Conservation (phyloP, 2,888 invertebrate species). For the Folsomia manolachei region DNA sequence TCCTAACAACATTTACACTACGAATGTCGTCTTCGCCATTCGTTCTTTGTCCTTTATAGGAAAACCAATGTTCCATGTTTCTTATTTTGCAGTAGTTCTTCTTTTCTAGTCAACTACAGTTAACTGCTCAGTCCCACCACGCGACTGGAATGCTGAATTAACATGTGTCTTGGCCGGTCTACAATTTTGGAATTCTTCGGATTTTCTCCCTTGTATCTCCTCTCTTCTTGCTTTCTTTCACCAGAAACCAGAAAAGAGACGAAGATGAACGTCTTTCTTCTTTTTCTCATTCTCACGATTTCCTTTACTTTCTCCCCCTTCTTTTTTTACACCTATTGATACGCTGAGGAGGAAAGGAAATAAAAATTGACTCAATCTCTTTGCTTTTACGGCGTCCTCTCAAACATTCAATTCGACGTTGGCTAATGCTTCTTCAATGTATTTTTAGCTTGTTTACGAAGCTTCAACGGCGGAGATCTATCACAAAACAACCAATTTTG, state of each 20-base stretch:
- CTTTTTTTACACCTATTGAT: neutral
- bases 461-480: neutral
- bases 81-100: neutral
- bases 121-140: slow-evolving; percentile 15
- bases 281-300: neutral
- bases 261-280: slow-evolving; percentile 18
- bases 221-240: neutral
- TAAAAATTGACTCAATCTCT: neutral
- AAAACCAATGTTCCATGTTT: slow-evolving; percentile 9
- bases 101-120: neutral
- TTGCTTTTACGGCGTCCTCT: neutral
- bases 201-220: neutral
- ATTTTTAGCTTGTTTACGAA: neutral
- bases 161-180: neutral
- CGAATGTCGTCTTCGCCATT: no score
- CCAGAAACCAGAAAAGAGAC: slow-evolving; percentile 7
- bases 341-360: neutral
- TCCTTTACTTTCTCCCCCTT: neutral
- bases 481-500: neutral
- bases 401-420: neutral
- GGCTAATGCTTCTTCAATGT: neutral
- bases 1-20: no score
- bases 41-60: no score
- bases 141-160: slow-evolving; percentile 39
- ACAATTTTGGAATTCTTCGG: neutral